phyloP scores from a whole-genome alignment of 2,113 vertebrate species.

The Gyps fulvus region DNA sequence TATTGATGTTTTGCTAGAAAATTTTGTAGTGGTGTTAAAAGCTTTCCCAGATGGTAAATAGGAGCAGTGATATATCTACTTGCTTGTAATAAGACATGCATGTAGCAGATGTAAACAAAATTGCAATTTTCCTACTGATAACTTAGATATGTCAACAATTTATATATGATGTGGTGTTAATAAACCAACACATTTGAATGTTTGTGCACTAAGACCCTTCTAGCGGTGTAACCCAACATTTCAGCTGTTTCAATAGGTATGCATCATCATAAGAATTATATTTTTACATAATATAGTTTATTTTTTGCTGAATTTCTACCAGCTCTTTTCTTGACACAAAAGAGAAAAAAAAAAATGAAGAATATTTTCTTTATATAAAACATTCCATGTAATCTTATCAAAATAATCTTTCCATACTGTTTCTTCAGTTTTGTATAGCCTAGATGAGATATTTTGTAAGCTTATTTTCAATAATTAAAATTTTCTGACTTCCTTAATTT shows the following conservation, averaged over 20 bases:
- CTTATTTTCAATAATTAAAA: not conserved
- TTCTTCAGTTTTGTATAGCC: not conserved
- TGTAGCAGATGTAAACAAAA: not conserved
- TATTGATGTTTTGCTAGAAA: not conserved
- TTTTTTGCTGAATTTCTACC: not conserved
- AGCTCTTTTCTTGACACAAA: not conserved
- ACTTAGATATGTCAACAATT: not conserved
- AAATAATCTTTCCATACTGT: not conserved
- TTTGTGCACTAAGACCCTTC: not conserved
- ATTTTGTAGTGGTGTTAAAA: not conserved
- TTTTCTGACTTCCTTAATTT: constrained; percentile 73
- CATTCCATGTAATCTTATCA: rapidly evolving
- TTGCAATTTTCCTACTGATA: not conserved
- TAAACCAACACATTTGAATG: not conserved
- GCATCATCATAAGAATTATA: not conserved
- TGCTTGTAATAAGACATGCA: not conserved
- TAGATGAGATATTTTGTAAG: not conserved
- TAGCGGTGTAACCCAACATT: not conserved
- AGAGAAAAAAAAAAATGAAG: not conserved
- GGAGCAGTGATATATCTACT: not conserved
- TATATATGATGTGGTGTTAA: not conserved
- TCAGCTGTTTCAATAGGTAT: not conserved
- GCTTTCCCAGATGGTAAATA: not conserved
- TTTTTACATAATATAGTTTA: not conserved
- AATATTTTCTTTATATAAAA: not conserved